These are phyloP conservation scores for Mormyrus proboscirostris DNA, from an alignment of 2,797 vertebrate species.

Conservation along the genomic window DNA sequence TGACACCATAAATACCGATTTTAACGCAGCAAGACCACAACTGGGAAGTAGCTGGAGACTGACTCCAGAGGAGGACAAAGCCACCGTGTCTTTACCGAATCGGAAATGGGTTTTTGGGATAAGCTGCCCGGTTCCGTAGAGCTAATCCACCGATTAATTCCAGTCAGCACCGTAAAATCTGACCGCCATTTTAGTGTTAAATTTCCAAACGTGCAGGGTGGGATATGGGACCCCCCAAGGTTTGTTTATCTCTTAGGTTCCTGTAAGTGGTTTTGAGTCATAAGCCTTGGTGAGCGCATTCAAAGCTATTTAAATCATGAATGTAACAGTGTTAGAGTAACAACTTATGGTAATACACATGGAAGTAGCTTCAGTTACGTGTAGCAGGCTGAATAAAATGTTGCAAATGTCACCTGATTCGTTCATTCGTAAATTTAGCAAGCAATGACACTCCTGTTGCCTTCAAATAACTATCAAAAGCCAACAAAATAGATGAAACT, in stretches of 20 bases:
- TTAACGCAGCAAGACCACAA: background rate
- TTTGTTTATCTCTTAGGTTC: background rate
- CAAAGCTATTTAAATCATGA: background rate
- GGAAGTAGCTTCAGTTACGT: background rate
- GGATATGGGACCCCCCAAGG: background rate
- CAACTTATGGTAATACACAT: background rate
- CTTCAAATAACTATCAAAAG: background rate
- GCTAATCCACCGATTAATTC: background rate
- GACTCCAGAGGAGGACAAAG: background rate
- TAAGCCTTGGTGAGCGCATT: background rate
- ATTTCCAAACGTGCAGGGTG: background rate
- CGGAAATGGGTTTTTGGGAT: background rate
- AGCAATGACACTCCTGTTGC: background rate
- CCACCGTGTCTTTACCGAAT: background rate
- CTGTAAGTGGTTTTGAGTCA: background rate
- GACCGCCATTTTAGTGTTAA: background rate
- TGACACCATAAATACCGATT: background rate
- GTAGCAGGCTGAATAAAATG: background rate
- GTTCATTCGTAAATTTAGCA: background rate
- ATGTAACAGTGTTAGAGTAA: background rate
- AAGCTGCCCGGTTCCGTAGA: background rate
- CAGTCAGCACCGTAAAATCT: background rate
- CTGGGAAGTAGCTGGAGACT: background rate
- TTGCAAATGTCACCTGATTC: background rate
- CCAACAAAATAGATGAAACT: background rate